Conservation (phyloP, 2,888 invertebrate genomes). For the Drosophila meridiana region DNA sequence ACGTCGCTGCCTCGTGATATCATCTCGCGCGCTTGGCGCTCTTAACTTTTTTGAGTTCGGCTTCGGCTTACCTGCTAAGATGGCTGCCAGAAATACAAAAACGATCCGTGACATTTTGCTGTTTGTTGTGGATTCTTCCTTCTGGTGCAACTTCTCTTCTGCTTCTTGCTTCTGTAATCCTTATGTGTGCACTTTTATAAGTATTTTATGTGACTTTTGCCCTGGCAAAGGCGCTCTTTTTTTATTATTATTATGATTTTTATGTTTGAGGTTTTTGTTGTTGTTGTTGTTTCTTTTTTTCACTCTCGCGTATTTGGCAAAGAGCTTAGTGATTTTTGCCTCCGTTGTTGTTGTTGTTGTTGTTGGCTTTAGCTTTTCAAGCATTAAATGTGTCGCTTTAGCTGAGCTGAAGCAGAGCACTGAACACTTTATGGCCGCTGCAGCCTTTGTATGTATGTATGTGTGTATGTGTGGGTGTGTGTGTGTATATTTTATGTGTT, state of each 20-base stretch:
- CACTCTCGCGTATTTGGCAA: slow-evolving; percentile 58
- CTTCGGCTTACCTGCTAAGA: slow-evolving; percentile 82
- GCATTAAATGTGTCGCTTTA: slow-evolving; percentile 73
- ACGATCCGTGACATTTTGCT: slow-evolving; percentile 74
- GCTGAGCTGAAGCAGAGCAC: slow-evolving; percentile 27
- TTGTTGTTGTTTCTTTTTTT: slow-evolving; percentile 26
- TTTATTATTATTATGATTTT: slow-evolving; percentile 36
- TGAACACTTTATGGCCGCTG: slow-evolving; percentile 69
- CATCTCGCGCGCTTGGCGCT: slow-evolving; percentile 45
- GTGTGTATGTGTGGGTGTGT: background rate
- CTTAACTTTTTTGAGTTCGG: slow-evolving; percentile 16
- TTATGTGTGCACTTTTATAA: slow-evolving; percentile 54
- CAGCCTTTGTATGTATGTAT: slow-evolving; percentile 37
- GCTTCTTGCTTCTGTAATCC: slow-evolving; percentile 48
- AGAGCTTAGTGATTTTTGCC: slow-evolving; percentile 58
- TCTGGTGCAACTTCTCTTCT: slow-evolving; percentile 2
- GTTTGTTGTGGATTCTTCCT: slow-evolving; percentile 10
- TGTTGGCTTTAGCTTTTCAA: slow-evolving; percentile 58
- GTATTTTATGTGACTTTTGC: slow-evolving; percentile 47
- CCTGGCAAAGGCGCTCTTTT: slow-evolving; percentile 42
- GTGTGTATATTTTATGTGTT: slow-evolving; percentile 45
- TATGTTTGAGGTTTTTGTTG: slow-evolving; percentile 24
- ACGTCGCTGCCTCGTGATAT: slow-evolving; percentile 59
- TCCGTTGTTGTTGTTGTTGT: slow-evolving; percentile 44
- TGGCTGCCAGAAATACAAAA: slow-evolving; percentile 78